Conservation (phyloP, 1,140 invertebrate genomes). For the Pseudomyrmex gracilis region DNA sequence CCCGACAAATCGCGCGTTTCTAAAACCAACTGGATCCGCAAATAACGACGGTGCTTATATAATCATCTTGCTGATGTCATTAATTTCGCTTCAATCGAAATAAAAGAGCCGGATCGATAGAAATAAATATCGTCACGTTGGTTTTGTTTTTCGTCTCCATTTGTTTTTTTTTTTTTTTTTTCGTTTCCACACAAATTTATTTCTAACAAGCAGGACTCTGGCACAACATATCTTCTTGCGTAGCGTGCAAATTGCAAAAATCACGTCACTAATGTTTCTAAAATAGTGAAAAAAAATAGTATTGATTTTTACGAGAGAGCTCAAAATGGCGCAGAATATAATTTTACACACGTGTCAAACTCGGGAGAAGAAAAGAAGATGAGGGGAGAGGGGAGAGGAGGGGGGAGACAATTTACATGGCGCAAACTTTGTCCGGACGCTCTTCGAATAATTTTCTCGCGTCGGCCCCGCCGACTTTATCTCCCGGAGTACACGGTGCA, state of each 20-base stretch:
- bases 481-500: constrained; percentile 36
- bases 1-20: not conserved
- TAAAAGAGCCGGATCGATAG: not conserved
- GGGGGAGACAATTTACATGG: constrained; percentile 27
- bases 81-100: not conserved
- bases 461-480: constrained; percentile 35
- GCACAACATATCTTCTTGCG: not conserved
- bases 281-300: too few relatives aligned
- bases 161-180: too few relatives aligned
- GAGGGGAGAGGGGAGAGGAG: too few relatives aligned
- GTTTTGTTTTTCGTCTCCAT: not conserved
- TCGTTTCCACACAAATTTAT: not conserved
- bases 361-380: not conserved
- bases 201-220: not conserved
- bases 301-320: too few relatives aligned
- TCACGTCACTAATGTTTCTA: too few relatives aligned
- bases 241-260: too few relatives aligned
- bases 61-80: too few relatives aligned
- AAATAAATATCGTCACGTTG: not conserved
- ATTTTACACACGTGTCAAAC: not conserved
- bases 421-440: constrained; percentile 43
- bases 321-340: not conserved
- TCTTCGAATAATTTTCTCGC: constrained; percentile 52
- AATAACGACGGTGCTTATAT: too few relatives aligned
- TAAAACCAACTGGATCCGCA: not conserved